phyloP scores from a whole-genome alignment of 2,113 vertebrate species.

The Parus major region DNA sequence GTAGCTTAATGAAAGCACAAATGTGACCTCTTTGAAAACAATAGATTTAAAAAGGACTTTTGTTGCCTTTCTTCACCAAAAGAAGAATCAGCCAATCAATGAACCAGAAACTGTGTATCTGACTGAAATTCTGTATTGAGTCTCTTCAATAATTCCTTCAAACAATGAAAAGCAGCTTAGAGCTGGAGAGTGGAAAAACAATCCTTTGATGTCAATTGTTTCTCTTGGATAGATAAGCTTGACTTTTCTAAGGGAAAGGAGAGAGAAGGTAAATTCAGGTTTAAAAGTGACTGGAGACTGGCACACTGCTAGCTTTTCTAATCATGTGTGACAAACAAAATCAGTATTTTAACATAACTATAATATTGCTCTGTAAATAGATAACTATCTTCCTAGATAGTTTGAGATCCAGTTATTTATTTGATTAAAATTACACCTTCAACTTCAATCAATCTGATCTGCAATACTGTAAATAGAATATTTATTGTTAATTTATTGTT shows the following conservation, averaged over 20 bases:
- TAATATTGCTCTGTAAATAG: not conserved
- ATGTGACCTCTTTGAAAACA: not conserved
- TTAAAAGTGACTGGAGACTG: not conserved
- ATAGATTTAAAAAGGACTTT: not conserved
- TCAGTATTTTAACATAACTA: not conserved
- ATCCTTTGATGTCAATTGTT: not conserved
- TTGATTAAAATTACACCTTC: not conserved
- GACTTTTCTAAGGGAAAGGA: not conserved
- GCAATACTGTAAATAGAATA: not conserved
- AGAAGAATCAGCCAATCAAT: not conserved
- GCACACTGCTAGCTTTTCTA: not conserved
- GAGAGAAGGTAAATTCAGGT: not conserved
- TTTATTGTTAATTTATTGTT: not conserved
- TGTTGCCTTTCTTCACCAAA: not conserved
- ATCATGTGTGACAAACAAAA: not conserved
- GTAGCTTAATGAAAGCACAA: not conserved
- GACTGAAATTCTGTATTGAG: not conserved
- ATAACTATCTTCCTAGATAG: not conserved
- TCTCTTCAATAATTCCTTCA: not conserved
- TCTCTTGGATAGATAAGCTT: not conserved
- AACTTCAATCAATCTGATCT: not conserved
- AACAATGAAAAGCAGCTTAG: conserved; percentile 29
- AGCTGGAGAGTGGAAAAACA: conserved; percentile 19
- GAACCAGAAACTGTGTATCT: not conserved
- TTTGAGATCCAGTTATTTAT: not conserved